Evolutionary conservation across 2,113 vertebrate genomes (phyloP).

Genomic region (Pyrgilauda ruficollis): DNA sequence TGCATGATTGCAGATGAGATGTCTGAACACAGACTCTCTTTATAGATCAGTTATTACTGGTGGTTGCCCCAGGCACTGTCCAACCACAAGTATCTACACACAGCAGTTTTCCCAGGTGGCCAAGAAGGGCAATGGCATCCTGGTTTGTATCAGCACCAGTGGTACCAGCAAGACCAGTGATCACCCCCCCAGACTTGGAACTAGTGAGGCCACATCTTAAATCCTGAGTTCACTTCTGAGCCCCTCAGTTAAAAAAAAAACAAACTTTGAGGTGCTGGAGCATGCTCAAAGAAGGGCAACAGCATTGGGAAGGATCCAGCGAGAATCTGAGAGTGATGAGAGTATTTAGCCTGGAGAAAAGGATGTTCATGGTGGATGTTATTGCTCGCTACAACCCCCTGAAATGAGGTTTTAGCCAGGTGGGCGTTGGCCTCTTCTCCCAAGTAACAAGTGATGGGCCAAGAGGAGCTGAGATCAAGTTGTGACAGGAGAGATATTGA

Average conservation of each 20-base stretch:
- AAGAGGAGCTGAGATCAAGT: background rate
- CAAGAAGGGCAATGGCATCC: background rate
- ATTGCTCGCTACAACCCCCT: background rate
- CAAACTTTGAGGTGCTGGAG: background rate
- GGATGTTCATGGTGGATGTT: background rate
- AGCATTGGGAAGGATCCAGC: background rate
- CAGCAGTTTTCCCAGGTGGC: background rate
- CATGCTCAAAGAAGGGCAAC: background rate
- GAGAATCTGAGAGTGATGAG: background rate
- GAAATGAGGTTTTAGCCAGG: background rate
- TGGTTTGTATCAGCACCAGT: background rate
- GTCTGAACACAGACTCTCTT: background rate
- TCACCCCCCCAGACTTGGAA: background rate
- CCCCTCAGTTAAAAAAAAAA: background rate
- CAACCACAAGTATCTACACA: background rate
- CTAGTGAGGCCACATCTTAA: background rate
- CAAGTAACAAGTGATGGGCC: background rate
- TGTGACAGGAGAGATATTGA: fast-evolving
- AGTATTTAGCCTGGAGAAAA: background rate
- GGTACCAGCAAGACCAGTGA: background rate
- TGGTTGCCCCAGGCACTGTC: background rate
- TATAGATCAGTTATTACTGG: background rate
- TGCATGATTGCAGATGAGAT: background rate
- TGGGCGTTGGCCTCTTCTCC: background rate
- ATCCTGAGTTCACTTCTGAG: background rate